Evolutionary conservation across 1,140 invertebrate genomes (phyloP), one percentile per base, ranked within the genome.

Genomic region (Brachionus rubens): DNA sequence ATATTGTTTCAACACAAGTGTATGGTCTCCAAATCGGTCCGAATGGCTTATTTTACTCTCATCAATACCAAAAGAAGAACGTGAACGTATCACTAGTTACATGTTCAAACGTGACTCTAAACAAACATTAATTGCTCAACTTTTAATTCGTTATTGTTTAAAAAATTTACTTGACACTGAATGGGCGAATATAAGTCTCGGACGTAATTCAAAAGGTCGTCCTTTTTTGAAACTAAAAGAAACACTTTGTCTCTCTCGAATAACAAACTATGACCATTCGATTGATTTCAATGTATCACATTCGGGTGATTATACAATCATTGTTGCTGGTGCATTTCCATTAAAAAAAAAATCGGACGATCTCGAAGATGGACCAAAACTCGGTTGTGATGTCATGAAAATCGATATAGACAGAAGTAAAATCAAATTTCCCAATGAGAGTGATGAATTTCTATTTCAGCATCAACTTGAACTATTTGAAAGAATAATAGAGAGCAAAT

Each of bases 211-310:
- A 80, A 14, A 86, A 90, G 78, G 88, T 91, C 82, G 81, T 28
- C 72, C 72, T 7, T 75, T 24, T 47, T n/a, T 65, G 43, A 65
- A 65, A 65, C 2, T 65, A 1, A 65, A 65, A 46, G 59, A 65
- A 65, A 65, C 59, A 10, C 24, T 65, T 7, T 65, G 59, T 43
- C 40, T 65, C 9, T 33, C 48, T 30, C 4, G n/a, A 76, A 80
- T 21, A 75, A 79, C 47, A 6, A 19, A 14, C 19, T 28, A 43
- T 10, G 75, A 46, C 47, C 12, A 46, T 21, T 33, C 47, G 9
- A 81, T 86, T 76, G 87, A 87, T 80, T 96, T 97, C 81, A 97
- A 96, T 87, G 88, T 96, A 1, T 95, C 93, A 1, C 95, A 98
- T 86, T 91, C 96, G 79, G 94, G 93, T 12, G 87, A 90, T 78